A percentile compares a stretch with the other conserved stretches of the same genome.
Evolutionary conservation across 2,888 invertebrate species (phyloP).

Genomic region (Lithophane leautieri): DNA sequence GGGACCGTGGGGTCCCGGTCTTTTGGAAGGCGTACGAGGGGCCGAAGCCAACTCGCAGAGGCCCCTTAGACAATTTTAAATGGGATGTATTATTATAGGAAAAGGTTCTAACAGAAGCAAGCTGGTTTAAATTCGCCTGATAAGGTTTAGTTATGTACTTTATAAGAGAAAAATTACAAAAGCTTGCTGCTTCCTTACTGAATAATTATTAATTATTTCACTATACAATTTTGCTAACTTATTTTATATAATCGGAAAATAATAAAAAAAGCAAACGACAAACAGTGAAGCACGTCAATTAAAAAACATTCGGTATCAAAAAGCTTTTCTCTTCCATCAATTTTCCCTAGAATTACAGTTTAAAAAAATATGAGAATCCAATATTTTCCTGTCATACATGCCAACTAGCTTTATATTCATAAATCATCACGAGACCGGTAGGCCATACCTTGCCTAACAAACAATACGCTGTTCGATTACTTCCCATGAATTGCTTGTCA

Average conservation of each 20-base stretch:
- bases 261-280: neutral
- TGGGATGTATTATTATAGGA: too few relatives aligned
- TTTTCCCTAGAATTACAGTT: slow-evolving; percentile 23
- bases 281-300: neutral
- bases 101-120: neutral
- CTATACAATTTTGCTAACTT: neutral
- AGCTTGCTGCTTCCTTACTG: too few relatives aligned
- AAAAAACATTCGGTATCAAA: slow-evolving; percentile 1
- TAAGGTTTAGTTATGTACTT: neutral
- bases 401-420: slow-evolving; percentile 54
- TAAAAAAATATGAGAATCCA: slow-evolving; percentile 26
- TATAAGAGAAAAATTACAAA: neutral
- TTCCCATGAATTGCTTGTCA: slow-evolving; percentile 17
- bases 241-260: neutral
- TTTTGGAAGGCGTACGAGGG: too few relatives aligned
- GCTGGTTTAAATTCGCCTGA: neutral
- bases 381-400: slow-evolving; percentile 36
- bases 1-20: too few relatives aligned
- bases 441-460: slow-evolving; percentile 56
- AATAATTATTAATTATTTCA: too few relatives aligned
- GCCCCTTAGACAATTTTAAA: too few relatives aligned
- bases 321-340: slow-evolving; percentile 11
- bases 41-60: too few relatives aligned
- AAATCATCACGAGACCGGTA: slow-evolving; percentile 60
- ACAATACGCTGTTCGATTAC: slow-evolving; percentile 59